These are phyloP conservation scores for Ceraclea dissimilis DNA, from an alignment of 2,888 invertebrate genomes.

Conservation along the genomic window DNA sequence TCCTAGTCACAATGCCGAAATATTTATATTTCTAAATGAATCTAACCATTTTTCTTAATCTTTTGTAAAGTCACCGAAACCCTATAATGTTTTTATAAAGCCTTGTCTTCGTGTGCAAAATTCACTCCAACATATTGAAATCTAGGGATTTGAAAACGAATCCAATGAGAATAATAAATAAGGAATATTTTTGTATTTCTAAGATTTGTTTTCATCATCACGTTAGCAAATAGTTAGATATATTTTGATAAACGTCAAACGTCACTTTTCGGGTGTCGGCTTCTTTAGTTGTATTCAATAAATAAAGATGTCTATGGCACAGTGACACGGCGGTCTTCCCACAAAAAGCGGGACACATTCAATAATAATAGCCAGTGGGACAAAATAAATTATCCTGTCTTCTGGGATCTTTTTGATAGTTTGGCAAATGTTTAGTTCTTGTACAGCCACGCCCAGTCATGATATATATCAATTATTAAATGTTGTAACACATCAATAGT, in stretches of 20 bases:
- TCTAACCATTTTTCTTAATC: conserved; percentile 22
- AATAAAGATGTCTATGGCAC: conserved; percentile 24
- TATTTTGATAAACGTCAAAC: conserved; percentile 24
- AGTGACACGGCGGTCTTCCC: conserved; percentile 20
- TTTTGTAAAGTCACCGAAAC: conserved; percentile 21
- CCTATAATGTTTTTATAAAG: conserved; percentile 19
- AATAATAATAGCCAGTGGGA: conserved; percentile 14
- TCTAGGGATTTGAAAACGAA: neutral
- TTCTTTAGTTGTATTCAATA: conserved; percentile 24
- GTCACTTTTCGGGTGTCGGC: conserved; percentile 21
- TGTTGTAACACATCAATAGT: neutral
- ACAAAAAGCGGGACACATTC: conserved; percentile 16
- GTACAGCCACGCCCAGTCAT: conserved; percentile 19
- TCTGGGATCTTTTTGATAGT: conserved; percentile 23
- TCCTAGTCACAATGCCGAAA: conserved; percentile 24
- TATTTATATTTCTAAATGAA: conserved; percentile 25
- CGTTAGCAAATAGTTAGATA: conserved; percentile 11
- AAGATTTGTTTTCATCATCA: conserved; percentile 4
- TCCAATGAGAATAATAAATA: conserved; percentile 2
- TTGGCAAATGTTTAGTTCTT: conserved; percentile 26
- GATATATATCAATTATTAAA: conserved; percentile 2
- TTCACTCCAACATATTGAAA: conserved; percentile 22
- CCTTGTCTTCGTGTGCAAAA: conserved; percentile 23
- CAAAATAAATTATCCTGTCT: conserved; percentile 25
- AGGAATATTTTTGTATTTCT: conserved; percentile 4